Evolutionary conservation across 30 jellyfish, hydroid and myxozoan genomes (phyloP).

Genomic region (Aurelia sp.): DNA sequence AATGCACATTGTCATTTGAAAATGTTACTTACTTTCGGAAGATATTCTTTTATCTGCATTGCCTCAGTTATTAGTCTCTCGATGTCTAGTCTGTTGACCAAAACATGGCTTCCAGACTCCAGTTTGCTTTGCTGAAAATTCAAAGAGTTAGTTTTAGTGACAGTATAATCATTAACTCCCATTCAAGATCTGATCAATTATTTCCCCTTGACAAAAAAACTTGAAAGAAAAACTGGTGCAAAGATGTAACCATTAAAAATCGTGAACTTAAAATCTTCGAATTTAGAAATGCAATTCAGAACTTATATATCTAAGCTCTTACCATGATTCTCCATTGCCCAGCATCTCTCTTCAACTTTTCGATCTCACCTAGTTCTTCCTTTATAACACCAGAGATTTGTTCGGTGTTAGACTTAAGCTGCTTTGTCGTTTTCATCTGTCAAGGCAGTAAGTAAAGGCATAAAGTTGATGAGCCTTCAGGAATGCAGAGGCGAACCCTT

Average conservation of each 20-base stretch:
- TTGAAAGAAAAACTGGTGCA: too few relatives aligned
- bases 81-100: constrained; percentile 52
- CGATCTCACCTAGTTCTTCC: not conserved
- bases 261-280: too few relatives aligned
- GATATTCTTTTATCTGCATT: constrained; percentile 64
- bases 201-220: too few relatives aligned
- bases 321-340: constrained; percentile 51
- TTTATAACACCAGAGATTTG: constrained; percentile 6
- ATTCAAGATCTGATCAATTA: too few relatives aligned
- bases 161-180: not conserved
- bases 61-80: constrained; percentile 69
- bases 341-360: constrained; percentile 10
- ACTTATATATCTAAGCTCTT: not conserved
- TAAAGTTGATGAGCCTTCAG: too few relatives aligned
- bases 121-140: constrained; percentile 29
- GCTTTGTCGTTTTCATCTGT: constrained; percentile 15
- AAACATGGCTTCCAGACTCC: constrained; percentile 52
- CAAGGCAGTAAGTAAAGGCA: too few relatives aligned
- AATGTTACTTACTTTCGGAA: constrained; percentile 66
- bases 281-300: too few relatives aligned
- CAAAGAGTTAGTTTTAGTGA: not conserved
- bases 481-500: not conserved
- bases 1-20: too few relatives aligned
- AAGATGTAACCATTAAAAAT: too few relatives aligned
- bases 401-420: not conserved